phyloP scores from a whole-genome alignment of 1,140 invertebrate genomes.

The Hylaeus anthracinus region DNA sequence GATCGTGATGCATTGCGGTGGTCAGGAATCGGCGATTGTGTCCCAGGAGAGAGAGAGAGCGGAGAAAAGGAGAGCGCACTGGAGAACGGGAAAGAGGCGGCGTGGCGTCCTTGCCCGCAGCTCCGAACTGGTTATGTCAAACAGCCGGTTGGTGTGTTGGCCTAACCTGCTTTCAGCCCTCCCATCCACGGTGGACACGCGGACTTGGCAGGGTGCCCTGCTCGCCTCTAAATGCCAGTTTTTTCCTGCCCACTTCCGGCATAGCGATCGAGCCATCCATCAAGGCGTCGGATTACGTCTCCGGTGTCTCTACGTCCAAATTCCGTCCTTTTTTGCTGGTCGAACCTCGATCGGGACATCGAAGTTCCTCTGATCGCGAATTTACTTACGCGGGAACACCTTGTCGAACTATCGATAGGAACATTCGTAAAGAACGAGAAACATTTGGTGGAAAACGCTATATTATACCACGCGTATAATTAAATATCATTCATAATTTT shows the following conservation, averaged over 20 bases:
- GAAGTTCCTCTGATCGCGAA: background rate
- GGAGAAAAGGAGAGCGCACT: slow-evolving; percentile 1
- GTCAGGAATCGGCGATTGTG: slow-evolving; percentile 54
- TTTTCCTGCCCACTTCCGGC: slow-evolving; percentile 46
- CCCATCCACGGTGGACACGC: slow-evolving; percentile 13
- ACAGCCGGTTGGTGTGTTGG: slow-evolving; percentile 52
- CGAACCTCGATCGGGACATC: background rate
- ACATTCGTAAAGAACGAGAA: too few relatives aligned
- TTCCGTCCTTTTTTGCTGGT: slow-evolving; percentile 3
- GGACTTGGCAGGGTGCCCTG: slow-evolving; percentile 21
- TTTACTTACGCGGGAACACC: slow-evolving; percentile 4
- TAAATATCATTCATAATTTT: too few relatives aligned
- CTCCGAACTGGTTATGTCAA: slow-evolving; percentile 64
- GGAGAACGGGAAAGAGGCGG: slow-evolving; percentile 21
- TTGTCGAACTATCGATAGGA: too few relatives aligned
- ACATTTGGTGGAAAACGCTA: too few relatives aligned
- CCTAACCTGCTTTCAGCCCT: slow-evolving; percentile 40
- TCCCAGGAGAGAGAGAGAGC: slow-evolving; percentile 5
- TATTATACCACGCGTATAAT: too few relatives aligned
- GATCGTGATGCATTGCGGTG: slow-evolving; percentile 49
- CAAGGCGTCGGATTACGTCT: slow-evolving; percentile 53
- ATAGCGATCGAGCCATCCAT: slow-evolving; percentile 48
- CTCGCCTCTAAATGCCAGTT: slow-evolving; percentile 39
- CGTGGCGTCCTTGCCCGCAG: slow-evolving; percentile 59
- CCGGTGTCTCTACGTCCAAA: background rate